Percentiles rank a stretch among this genome's conserved stretches.
These are phyloP conservation scores for Clarias batrachus DNA, from an alignment of 2,113 vertebrate species.

Conservation along the genomic window DNA sequence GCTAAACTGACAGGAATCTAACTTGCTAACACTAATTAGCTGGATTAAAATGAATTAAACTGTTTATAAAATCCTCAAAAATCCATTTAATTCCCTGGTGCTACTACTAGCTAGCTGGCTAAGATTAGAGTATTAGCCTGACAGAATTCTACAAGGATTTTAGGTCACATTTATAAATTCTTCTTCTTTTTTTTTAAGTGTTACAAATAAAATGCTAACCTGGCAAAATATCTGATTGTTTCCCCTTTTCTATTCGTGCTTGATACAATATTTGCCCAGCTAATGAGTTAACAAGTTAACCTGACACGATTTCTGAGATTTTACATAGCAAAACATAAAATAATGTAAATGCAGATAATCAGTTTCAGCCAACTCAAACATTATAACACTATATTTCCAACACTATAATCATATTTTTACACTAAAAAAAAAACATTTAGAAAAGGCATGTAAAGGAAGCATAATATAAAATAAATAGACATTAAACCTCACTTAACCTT, in stretches of 20 bases:
- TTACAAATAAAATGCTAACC: neutral
- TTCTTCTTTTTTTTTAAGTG: no score
- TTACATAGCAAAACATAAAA: no score
- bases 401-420: no score
- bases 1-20: neutral
- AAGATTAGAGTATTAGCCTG: neutral
- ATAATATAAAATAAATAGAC: no score
- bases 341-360: no score
- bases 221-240: neutral
- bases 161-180: neutral
- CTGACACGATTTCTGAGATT: neutral
- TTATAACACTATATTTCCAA: no score
- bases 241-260: neutral
- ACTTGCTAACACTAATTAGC: neutral
- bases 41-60: neutral
- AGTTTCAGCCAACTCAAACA: no score
- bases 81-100: neutral
- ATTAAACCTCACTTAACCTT: no score
- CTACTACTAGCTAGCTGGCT: neutral
- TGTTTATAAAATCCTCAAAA: no score
- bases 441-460: no score
- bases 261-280: neutral
- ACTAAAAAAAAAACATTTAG: no score
- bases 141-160: neutral
- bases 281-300: neutral